Conservation (phyloP, 2,888 invertebrate species). For the Brenthis daphne region DNA sequence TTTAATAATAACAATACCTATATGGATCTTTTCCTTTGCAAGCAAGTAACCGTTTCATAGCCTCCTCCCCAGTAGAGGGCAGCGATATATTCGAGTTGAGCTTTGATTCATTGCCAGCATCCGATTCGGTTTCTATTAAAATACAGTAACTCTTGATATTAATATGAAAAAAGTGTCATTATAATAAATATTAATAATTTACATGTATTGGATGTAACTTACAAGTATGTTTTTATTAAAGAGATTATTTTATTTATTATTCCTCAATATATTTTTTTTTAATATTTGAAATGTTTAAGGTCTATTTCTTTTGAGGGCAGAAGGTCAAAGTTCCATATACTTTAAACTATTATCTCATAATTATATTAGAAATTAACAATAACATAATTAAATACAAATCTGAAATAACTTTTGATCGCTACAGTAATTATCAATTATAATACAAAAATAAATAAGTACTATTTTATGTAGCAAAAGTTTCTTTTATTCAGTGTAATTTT, state of each 20-base stretch:
- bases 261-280: not conserved
- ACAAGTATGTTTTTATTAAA: no score
- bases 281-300: not conserved
- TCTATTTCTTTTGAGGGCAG: not conserved
- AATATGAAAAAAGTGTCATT: not conserved
- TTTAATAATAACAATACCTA: slow-evolving; percentile 77
- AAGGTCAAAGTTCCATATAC: no score
- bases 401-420: no score
- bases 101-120: slow-evolving; percentile 59
- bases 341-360: no score
- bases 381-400: no score
- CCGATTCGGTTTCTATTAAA: slow-evolving; percentile 60
- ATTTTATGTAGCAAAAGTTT: no score
- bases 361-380: no score
- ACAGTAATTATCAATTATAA: no score
- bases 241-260: no score
- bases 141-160: slow-evolving; percentile 24
- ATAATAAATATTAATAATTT: not conserved
- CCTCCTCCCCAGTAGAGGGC: slow-evolving; percentile 96
- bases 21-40: slow-evolving; percentile 98
- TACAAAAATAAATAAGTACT: no score
- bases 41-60: slow-evolving; percentile 94
- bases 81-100: slow-evolving; percentile 86
- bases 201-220: no score
- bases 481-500: no score